Evolutionary conservation across 2,888 invertebrate genomes (phyloP).

Genomic region (Nomada hirtipes): DNA sequence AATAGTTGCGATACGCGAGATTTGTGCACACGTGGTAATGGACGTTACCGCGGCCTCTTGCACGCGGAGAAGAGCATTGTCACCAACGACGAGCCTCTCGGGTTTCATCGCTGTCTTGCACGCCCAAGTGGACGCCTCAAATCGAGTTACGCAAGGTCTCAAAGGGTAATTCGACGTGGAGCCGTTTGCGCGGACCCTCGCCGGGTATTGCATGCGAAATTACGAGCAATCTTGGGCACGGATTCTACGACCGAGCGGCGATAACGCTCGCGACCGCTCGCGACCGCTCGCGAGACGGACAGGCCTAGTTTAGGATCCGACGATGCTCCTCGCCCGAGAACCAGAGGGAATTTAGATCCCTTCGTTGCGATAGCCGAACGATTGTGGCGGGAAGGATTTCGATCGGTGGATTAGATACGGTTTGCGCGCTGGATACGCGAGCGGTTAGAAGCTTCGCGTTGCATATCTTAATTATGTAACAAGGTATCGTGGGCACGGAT

Average conservation of each 20-base stretch:
- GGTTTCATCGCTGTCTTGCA: conserved; percentile 27
- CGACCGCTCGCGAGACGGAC: no score
- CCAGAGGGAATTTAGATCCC: no score
- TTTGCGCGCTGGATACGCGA: no score
- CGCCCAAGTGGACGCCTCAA: conserved; percentile 41
- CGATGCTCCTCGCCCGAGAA: no score
- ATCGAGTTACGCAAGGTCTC: conserved; percentile 61
- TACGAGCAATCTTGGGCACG: conserved; percentile 41
- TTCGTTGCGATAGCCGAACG: no score
- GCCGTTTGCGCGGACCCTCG: conserved; percentile 47
- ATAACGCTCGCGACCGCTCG: no score
- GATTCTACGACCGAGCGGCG: conserved; percentile 29
- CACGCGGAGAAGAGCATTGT: conserved; percentile 10
- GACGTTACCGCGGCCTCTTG: conserved; percentile 12
- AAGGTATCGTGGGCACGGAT: no score
- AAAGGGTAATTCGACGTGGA: conserved; percentile 59
- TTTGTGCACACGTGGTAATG: conserved; percentile 6
- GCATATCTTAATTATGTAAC: no score
- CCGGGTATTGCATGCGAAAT: conserved; percentile 44
- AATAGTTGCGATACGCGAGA: no score
- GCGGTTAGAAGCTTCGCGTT: no score
- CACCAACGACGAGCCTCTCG: conserved; percentile 25
- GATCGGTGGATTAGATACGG: no score
- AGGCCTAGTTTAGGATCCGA: not conserved
- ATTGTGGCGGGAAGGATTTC: no score